Base-by-base conservation (phyloP, 2,113 vertebrate species). In the Potamarius usumacintae region DNA sequence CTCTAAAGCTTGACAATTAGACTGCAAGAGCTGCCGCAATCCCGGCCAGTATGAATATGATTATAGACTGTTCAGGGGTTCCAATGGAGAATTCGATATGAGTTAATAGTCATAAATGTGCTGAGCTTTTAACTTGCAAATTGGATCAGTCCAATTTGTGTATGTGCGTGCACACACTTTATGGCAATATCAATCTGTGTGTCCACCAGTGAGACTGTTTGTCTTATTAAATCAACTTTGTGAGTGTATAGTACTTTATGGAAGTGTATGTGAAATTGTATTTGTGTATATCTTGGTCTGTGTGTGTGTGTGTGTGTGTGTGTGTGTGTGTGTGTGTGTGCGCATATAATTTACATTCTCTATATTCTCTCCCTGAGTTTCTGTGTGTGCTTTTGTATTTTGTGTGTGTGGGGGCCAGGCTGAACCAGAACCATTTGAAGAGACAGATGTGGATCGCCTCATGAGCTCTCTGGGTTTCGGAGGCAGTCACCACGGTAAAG, bases 401-500 rank as follows among this genome's bases (percentile, higher is more conserved):
- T 11, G 55, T 12, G 10, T 57, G 34, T 58, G 50, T 77, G 53
- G 10, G 27, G 22, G 25, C 1, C 95, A 99, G 98, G 98, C 96
- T 0, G 98, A 99, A 91, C 97, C 97, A 0, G 98, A 99, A 87
- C 96, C 97, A 4, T 97, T 98, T 88, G 97, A 97, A 92, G 98
- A 99, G 93, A 99, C 98, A 50, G 97, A 99, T 63, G 91, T 99
- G 9, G 98, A 99, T 93, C 95, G 94, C 18, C 94, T 99, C 48
- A 96, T 96, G 15, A 95, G 91, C 89, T 95, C 97, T 30, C 94
- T 97, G 90, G 96, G 95, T 58, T 98, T 96, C 2, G 74, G 93
- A 85, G 94, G 96, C 79, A 93, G 96, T 91, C 53, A 93, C 89
- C n/a, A 92, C 90, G 87, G 92, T 92, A 98, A 99, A 94, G 97